These are phyloP conservation scores for cattle (Bos taurus) DNA, from an alignment of 2,113 vertebrate genomes.

Conservation along the genomic window ARS-UCD2.0 NC_037331.1:37856501-37857000, in stretches of 20 bases:
- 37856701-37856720: background rate
- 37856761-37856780: background rate
- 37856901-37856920: background rate
- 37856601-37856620: background rate
- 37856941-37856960: background rate
- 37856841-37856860: background rate
- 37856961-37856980: background rate
- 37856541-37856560: background rate
- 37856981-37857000: background rate
- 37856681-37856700: background rate
- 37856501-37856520: too few relatives aligned
- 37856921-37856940: background rate
- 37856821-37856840: background rate
- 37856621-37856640: background rate
- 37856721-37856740: background rate
- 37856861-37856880: background rate
- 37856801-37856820: background rate
- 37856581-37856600: background rate
- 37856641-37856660: background rate
- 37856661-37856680: background rate
- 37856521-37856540: background rate
- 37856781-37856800: background rate
- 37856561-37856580: background rate
- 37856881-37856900: background rate
- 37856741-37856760: background rate